A percentile compares a stretch with the other conserved stretches of the same genome.
These are phyloP conservation scores for Argentina silus DNA, from an alignment of 2,797 vertebrate genomes.

Conservation along the genomic window DNA sequence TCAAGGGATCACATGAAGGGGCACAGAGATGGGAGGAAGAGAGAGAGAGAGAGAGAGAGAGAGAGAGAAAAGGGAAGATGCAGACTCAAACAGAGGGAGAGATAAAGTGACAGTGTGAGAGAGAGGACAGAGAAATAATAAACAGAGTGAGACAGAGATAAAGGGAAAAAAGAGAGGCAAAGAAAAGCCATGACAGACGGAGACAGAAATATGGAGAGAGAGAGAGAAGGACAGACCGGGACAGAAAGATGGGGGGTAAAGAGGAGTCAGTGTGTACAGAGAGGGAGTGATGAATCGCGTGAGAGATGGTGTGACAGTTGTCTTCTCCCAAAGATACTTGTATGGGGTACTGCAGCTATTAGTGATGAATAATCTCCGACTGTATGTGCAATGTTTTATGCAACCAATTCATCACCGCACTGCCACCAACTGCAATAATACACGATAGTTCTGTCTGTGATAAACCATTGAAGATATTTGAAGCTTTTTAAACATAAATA, in stretches of 20 bases:
- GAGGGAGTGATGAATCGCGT: conserved; percentile 30
- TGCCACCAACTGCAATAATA: too few relatives aligned
- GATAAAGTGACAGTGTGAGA: conserved; percentile 40
- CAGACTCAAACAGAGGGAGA: neutral
- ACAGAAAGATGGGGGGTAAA: neutral
- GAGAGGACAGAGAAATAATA: conserved; percentile 3
- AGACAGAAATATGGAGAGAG: conserved; percentile 16
- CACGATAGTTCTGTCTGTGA: too few relatives aligned
- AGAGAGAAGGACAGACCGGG: neutral
- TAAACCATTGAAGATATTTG: too few relatives aligned
- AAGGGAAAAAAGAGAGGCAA: neutral
- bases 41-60: neutral
- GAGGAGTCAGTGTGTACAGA: neutral
- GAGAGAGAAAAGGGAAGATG: neutral
- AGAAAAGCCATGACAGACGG: conserved; percentile 34
- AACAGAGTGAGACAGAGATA: neutral
- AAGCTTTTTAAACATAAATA: too few relatives aligned
- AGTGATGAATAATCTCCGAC: neutral
- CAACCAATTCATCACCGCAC: too few relatives aligned
- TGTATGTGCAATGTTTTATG: neutral
- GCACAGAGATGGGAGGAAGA: conserved; percentile 4
- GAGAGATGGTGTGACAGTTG: neutral
- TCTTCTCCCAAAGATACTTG: neutral
- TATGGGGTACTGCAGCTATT: neutral
- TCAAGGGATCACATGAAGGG: conserved; percentile 21